These are phyloP conservation scores for Calliopsis andreniformis DNA, from an alignment of 1,140 invertebrate genomes.

Conservation along the genomic window DNA sequence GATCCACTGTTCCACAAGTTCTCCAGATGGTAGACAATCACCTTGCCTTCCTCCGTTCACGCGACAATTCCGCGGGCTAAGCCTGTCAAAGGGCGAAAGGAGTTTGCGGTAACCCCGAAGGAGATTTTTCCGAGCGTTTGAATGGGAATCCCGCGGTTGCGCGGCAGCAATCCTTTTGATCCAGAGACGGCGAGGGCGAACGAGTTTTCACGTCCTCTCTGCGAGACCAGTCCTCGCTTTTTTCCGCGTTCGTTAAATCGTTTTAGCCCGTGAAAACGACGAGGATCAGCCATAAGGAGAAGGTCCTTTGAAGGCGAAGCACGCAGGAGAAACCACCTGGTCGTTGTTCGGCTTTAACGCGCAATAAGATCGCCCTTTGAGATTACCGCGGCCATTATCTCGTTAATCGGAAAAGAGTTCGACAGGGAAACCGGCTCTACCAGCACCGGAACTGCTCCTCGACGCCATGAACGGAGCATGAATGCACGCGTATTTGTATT, in stretches of 20 bases:
- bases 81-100: background rate
- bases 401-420: conserved; percentile 74
- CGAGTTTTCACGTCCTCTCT: conserved; percentile 56
- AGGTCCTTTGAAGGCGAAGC: conserved; percentile 44
- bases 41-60: background rate
- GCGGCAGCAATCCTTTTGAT: conserved; percentile 48
- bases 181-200: conserved; percentile 22
- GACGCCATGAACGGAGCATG: background rate
- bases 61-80: background rate
- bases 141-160: background rate
- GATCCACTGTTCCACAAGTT: no score
- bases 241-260: conserved; percentile 57
- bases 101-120: background rate
- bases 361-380: conserved; percentile 73
- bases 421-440: conserved; percentile 42
- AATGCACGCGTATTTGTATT: background rate
- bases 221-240: conserved; percentile 37
- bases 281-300: conserved; percentile 43
- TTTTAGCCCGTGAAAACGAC: conserved; percentile 57
- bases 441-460: conserved; percentile 19
- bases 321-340: conserved; percentile 65
- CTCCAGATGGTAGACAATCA: background rate
- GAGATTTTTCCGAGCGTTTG: background rate
- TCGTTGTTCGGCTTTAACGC: conserved; percentile 71
- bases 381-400: conserved; percentile 69